Percentiles rank a stretch among this genome's conserved stretches.
Evolutionary conservation across 2,797 vertebrate species (phyloP).

Genomic region (Diglossa cyanea): DNA sequence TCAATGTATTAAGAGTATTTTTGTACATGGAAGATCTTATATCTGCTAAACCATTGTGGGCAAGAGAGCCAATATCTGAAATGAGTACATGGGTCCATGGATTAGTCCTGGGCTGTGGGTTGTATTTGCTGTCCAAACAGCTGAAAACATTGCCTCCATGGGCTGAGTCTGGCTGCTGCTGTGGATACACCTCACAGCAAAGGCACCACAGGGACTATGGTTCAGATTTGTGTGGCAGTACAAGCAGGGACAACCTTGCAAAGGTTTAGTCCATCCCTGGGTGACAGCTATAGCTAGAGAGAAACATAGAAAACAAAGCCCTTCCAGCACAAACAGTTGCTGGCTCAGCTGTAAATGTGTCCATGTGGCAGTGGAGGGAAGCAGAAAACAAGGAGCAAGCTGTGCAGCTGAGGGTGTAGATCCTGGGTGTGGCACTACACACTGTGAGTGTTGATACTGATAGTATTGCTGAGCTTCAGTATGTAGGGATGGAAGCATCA

Average conservation of each 20-base stretch:
- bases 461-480: neutral
- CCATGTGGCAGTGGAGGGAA: neutral
- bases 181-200: accelerated
- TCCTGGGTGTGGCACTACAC: neutral
- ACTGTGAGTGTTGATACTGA: neutral
- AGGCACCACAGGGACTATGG: accelerated
- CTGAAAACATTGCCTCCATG: neutral
- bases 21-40: neutral
- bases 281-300: neutral
- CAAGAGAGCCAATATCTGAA: neutral
- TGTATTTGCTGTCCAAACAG: neutral
- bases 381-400: neutral
- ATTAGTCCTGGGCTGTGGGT: neutral
- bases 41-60: neutral
- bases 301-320: neutral
- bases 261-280: neutral
- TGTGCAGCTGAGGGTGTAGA: neutral
- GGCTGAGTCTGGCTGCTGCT: neutral
- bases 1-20: neutral
- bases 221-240: neutral
- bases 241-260: neutral
- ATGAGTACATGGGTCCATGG: accelerated
- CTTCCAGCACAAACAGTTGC: neutral
- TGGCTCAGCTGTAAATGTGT: neutral
- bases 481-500: neutral